Evolutionary conservation across 64 coral and sea anemone species (phyloP), one percentile per base, ranked within the genome.

Genomic region (Pocillopora damicornis): DNA sequence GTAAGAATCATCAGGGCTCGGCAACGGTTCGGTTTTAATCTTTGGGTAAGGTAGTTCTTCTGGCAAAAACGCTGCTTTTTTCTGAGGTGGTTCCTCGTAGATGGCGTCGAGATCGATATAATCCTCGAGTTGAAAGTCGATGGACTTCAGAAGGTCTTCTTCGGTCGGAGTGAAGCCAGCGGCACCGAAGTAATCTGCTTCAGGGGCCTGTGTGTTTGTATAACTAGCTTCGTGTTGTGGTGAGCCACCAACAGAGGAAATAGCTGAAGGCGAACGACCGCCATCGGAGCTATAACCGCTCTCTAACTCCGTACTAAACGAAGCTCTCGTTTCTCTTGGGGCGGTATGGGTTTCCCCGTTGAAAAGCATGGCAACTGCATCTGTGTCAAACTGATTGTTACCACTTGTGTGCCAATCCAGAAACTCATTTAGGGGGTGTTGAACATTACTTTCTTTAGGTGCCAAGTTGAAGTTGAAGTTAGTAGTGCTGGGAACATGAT

Each of bases 281-380:
- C 89, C 91, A 30, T 96, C 94, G 0, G 94, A 96, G 61, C 94
- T 93, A 77, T 96, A 96, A 6, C 94, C 94, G 76, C 94, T 96
- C 69, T 96, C 94, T 45, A 85, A 81, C 25, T 96, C 59, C n/a
- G 86, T 25, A 59, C 87, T 88, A 45, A 37, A 83, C 71, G 73
- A 76, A 18, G 87, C 37, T 30, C 56, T 59, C 23, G 59, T 76
- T 76, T 82, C 58, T 38, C 80, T 63, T 36, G 76, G 57, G 22
- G 15, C 61, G 42, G 42, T 51, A 26, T 78, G 88, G n/a, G 59
- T 82, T 13, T 92, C 90, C 11, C 90, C 83, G 11, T 85, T 73
- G 38, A 92, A 76, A 45, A 92, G 84, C 90, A 92, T 87, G 16
- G 90, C 82, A 15, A 92, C 66, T 14, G 74, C 83, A 79, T 80